Evolutionary conservation across 2,888 invertebrate genomes (phyloP).

Genomic region (Heterodera filipjevi): DNA sequence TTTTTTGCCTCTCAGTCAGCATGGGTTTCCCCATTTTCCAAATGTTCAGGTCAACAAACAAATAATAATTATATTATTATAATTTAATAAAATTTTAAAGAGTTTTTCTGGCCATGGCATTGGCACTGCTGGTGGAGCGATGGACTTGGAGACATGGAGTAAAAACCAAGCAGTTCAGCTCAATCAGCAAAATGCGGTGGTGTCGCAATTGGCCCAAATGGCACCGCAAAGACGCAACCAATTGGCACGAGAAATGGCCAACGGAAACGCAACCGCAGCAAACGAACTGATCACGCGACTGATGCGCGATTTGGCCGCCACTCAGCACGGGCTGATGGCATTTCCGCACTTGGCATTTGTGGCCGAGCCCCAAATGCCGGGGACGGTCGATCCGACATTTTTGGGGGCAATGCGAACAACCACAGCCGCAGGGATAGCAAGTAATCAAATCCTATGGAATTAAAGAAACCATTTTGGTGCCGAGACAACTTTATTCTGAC

Average conservation of each 20-base stretch:
- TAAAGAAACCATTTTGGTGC: not conserved
- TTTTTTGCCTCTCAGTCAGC: not conserved
- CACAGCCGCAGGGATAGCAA: too few relatives aligned
- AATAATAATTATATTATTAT: not conserved
- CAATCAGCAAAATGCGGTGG: conserved; percentile 27
- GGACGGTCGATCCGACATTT: not conserved
- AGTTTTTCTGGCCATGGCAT: not conserved
- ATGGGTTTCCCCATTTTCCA: not conserved
- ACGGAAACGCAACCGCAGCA: conserved; percentile 25
- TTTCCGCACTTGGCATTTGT: conserved; percentile 21
- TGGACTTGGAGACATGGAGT: conserved; percentile 21
- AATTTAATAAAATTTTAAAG: not conserved
- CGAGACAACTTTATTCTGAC: not conserved
- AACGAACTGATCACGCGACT: conserved; percentile 18
- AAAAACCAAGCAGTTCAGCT: conserved; percentile 21
- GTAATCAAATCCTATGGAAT: not conserved
- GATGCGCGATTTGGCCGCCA: conserved; percentile 19
- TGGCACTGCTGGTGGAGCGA: not conserved
- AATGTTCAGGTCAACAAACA: not conserved
- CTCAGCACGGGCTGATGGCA: conserved; percentile 6
- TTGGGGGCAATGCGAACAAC: not conserved
- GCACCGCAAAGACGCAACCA: conserved; percentile 23
- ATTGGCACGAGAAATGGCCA: conserved; percentile 20
- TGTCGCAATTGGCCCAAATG: conserved; percentile 20
- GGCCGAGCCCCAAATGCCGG: not conserved